Evolutionary conservation across 1,140 invertebrate genomes (phyloP).

Genomic region (Drosophila fuyamai): DNA sequence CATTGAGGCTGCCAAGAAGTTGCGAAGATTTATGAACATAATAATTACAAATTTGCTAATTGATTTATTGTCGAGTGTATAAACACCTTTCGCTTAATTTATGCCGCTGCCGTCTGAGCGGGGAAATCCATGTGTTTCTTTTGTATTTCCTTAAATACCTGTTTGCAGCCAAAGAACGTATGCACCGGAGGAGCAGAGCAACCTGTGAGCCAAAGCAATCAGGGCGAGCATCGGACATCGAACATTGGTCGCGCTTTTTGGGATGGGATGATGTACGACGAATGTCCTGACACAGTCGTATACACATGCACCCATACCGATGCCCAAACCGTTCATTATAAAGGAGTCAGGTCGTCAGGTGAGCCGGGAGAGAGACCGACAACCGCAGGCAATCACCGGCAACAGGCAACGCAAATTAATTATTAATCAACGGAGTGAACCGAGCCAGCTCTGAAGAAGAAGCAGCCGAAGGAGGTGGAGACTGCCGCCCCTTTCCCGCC

Average conservation of each 20-base stretch:
- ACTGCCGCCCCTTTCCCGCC: slow-evolving; percentile 17
- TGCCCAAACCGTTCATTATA: slow-evolving; percentile 78
- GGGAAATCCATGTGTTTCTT: slow-evolving; percentile 4
- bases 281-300: slow-evolving; percentile 70
- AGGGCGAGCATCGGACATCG: slow-evolving; percentile 42
- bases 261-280: slow-evolving; percentile 77
- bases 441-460: slow-evolving; percentile 11
- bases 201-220: slow-evolving; percentile 78
- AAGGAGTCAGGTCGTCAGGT: slow-evolving; percentile 77
- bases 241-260: slow-evolving; percentile 56
- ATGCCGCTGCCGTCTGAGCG: slow-evolving; percentile 51
- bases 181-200: slow-evolving; percentile 59
- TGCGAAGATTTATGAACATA: slow-evolving; percentile 80
- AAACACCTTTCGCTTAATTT: slow-evolving; percentile 81
- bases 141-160: slow-evolving; percentile 64
- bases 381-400: slow-evolving; percentile 57
- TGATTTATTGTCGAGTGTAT: slow-evolving; percentile 83
- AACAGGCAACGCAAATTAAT: slow-evolving; percentile 81
- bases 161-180: slow-evolving; percentile 62
- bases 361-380: slow-evolving; percentile 42
- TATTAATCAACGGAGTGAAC: slow-evolving; percentile 82
- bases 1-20: slow-evolving; percentile 41
- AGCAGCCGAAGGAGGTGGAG: slow-evolving; percentile 38
- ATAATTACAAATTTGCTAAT: slow-evolving; percentile 84
- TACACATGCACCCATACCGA: slow-evolving; percentile 9